Base-by-base conservation (phyloP, 2,888 invertebrate species). In the Drosophila mercatorum region DNA sequence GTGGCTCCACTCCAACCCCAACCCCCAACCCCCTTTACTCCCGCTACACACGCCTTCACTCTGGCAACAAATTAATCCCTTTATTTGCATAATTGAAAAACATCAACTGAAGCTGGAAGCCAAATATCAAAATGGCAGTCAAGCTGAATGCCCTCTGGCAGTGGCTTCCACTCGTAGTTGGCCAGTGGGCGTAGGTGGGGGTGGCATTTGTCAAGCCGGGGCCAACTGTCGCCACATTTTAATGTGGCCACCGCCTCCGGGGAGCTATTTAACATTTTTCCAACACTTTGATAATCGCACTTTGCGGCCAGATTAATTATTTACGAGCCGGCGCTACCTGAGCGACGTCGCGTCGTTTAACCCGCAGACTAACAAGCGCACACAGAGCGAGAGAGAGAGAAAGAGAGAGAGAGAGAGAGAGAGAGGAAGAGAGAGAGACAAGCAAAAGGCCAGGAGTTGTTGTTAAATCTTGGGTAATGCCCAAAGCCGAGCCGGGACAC, bases 51-150 rank as follows among this genome's bases (percentile, higher is more conserved):
- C 28, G 12, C 51, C 41, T 41, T 66, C 62, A 73, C 63, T 66
- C 70, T 63, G 73, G 81, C 83, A 81, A 80, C 83, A 86, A 86
- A 81, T 89, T 91, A 87, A 91, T 88, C 85, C 90, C 87, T 83
- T 85, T 84, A 91, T 91, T 91, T 91, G 90, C 91, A 91, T 91
- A 91, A 91, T 87, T 90, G 90, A 87, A 91, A 88, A 88, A 88
- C 81, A 89, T 80, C 83, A 88, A 78, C 68, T 72, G 81, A 75
- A 70, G 77, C 78, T 78, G 80, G 66, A 78, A 85, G 80, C 80
- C 78, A 82, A 87, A 86, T 80, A 80, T 86, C 75, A 81, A 80
- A 81, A 67, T 78, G 68, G 66, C 41, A 66, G 49, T 51, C 68
- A 68, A 52, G 57, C 55, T 71, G 76, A 79, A 78, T 80, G 71